Evolutionary conservation across 1,140 invertebrate species (phyloP).

Genomic region (Belonocnema kinseyi): DNA sequence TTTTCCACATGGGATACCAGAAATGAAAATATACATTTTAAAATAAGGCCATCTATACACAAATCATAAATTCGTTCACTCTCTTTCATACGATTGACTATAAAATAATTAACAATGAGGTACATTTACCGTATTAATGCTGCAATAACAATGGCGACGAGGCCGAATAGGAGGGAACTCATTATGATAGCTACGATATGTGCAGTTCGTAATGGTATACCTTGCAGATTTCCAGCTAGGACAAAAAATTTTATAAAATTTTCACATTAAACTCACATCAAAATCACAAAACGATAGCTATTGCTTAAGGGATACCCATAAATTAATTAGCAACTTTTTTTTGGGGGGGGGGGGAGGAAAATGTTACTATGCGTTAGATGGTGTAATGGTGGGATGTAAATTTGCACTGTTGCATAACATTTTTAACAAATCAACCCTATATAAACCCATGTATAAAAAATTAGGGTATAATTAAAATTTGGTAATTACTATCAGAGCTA

Average conservation of each 20-base stretch:
- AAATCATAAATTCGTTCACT: neutral
- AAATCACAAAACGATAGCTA: neutral
- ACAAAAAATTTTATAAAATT: constrained; percentile 34
- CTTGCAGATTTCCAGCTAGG: constrained; percentile 54
- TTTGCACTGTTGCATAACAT: too few species aligned
- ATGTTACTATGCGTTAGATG: too few species aligned
- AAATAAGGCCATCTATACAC: neutral
- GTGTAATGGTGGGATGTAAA: too few species aligned
- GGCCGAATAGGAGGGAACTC: constrained; percentile 65
- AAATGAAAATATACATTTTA: constrained; percentile 8
- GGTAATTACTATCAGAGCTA: too few species aligned
- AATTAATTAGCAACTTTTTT: too few species aligned
- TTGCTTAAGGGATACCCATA: too few species aligned
- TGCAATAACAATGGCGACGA: constrained; percentile 59
- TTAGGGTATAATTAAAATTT: too few species aligned
- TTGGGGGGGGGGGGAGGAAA: too few species aligned
- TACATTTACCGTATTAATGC: constrained; percentile 62
- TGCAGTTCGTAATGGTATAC: constrained; percentile 62
- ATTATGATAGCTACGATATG: constrained; percentile 69
- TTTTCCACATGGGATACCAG: too few species aligned
- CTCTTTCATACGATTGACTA: constrained; percentile 1
- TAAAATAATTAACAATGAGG: neutral
- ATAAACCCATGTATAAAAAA: too few species aligned
- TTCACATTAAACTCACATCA: neutral
- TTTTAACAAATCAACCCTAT: too few species aligned